Evolutionary conservation across 2,888 invertebrate genomes (phyloP).

Genomic region (Trichogramma dendrolimi): DNA sequence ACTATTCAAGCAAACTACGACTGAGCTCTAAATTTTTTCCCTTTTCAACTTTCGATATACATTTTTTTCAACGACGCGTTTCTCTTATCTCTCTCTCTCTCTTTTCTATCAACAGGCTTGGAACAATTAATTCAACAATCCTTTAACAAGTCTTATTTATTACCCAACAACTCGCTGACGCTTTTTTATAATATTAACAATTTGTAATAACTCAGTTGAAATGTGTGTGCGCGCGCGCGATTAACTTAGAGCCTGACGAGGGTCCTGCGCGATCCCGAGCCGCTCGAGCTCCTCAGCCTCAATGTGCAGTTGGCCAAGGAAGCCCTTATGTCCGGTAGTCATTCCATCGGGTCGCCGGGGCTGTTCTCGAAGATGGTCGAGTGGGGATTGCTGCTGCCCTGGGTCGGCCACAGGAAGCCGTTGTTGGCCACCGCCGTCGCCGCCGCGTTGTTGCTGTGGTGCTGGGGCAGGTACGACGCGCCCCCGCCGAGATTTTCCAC

Average conservation of each 20-base stretch:
- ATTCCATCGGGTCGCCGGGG: constrained; percentile 48
- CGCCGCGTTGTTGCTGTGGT: constrained; percentile 32
- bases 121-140: too few species aligned
- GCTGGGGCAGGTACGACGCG: constrained; percentile 48
- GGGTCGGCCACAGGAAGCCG: constrained; percentile 48
- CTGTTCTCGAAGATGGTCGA: constrained; percentile 46
- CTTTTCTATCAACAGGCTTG: too few species aligned
- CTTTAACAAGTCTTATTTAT: too few species aligned
- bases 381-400: constrained; percentile 44
- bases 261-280: constrained; percentile 11
- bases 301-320: constrained; percentile 17
- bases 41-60: too few species aligned
- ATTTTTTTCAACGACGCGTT: too few species aligned
- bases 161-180: too few species aligned
- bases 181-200: too few species aligned
- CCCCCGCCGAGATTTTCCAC: constrained; percentile 47
- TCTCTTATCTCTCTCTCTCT: too few species aligned
- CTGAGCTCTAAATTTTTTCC: too few species aligned
- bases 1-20: too few species aligned
- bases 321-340: constrained; percentile 27
- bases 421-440: constrained; percentile 44
- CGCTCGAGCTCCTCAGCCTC: constrained; percentile 7
- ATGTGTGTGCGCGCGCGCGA: neutral
- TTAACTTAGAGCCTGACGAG: constrained; percentile 12
- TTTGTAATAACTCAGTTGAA: too few species aligned